Conservation (phyloP, 1,140 invertebrate genomes). For the Piezodorus guildinii region DNA sequence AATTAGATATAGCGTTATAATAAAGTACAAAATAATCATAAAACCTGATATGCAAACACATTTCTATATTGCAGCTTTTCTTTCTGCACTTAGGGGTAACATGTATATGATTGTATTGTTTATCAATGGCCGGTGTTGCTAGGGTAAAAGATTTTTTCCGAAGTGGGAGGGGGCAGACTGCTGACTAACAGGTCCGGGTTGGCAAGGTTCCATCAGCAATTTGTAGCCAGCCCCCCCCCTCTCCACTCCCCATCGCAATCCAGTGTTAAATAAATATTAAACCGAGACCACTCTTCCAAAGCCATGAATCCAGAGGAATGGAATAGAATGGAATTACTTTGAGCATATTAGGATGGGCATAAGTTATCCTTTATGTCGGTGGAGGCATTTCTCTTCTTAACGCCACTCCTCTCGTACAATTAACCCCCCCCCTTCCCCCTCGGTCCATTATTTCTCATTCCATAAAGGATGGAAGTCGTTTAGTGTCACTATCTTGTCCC, state of each 20-base stretch:
- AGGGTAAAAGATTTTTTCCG: constrained; percentile 12
- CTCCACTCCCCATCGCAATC: constrained; percentile 8
- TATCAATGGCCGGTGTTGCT: background rate
- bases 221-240: background rate
- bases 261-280: constrained; percentile 19
- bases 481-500: background rate
- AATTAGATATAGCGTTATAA: too few relatives aligned
- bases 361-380: constrained; percentile 8
- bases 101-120: too few relatives aligned
- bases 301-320: constrained; percentile 14
- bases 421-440: background rate
- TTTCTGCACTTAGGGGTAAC: too few relatives aligned
- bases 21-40: too few relatives aligned
- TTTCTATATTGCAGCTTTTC: too few relatives aligned
- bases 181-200: background rate
- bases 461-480: background rate
- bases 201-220: constrained; percentile 16
- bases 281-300: constrained; percentile 7
- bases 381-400: constrained; percentile 8
- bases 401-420: constrained; percentile 5
- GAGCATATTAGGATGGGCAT: constrained; percentile 12
- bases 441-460: background rate
- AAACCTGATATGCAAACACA: too few relatives aligned
- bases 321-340: constrained; percentile 19
- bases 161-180: background rate